Percentiles rank a stretch among this genome's conserved stretches.
phyloP scores from a whole-genome alignment of 1,140 invertebrate species.

The Bursaphelenchus mucronatus region DNA sequence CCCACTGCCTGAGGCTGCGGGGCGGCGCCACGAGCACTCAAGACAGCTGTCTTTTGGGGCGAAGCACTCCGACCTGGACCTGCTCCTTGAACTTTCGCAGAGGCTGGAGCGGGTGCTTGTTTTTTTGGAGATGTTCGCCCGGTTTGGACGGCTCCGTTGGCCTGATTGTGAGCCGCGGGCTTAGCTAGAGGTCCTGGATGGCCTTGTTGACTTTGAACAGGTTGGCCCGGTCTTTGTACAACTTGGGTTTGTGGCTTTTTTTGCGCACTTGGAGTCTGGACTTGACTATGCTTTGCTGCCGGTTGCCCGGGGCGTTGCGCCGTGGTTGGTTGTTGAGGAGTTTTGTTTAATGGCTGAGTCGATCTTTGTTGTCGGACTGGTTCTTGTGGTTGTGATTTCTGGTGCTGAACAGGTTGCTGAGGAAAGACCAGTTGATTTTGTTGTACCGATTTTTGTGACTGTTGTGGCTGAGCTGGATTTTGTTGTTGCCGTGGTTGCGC shows the following conservation, averaged over 20 bases:
- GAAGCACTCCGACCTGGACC: no score
- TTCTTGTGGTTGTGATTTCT: conserved; percentile 10
- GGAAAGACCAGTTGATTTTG: conserved; percentile 15
- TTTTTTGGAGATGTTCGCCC: conserved; percentile 1
- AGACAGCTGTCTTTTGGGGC: conserved; percentile 12
- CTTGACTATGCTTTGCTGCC: background rate
- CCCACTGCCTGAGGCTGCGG: conserved; percentile 2
- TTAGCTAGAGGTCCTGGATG: background rate
- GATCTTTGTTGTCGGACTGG: conserved; percentile 1
- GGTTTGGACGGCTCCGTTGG: background rate
- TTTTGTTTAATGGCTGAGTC: background rate
- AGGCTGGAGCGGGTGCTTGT: background rate
- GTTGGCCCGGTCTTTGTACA: background rate
- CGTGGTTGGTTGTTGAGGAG: conserved; percentile 3
- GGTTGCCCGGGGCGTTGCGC: background rate
- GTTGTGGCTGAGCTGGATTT: conserved; percentile 6
- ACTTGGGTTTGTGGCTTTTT: background rate
- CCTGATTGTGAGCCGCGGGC: background rate
- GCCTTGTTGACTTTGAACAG: background rate
- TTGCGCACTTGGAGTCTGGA: background rate
- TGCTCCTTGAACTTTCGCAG: conserved; percentile 4
- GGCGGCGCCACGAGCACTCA: background rate
- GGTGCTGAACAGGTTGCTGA: conserved; percentile 21
- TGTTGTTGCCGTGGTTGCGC: background rate
- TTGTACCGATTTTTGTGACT: background rate